Percentiles rank a stretch among this genome's conserved stretches.
These are phyloP conservation scores for Chrysaora quinquecirrha DNA, from an alignment of 30 jellyfish, hydroid and myxozoan genomes.

Conservation along the genomic window DNA sequence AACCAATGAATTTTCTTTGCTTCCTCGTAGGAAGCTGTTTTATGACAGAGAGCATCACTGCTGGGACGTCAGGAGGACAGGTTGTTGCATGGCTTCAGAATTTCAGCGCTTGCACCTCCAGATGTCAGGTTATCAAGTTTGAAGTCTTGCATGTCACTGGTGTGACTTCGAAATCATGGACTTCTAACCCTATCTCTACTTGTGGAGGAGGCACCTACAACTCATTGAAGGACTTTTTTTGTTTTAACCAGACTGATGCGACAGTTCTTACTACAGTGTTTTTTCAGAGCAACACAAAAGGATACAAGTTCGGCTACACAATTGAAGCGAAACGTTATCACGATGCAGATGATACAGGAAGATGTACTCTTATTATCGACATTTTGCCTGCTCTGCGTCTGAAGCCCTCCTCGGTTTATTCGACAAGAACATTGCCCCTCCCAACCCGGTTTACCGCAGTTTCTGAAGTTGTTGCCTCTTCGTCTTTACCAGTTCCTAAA, in stretches of 20 bases:
- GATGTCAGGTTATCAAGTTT: neutral
- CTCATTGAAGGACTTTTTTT: neutral
- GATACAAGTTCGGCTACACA: neutral
- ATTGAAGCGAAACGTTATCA: neutral
- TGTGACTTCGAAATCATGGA: too few relatives aligned
- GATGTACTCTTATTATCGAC: neutral
- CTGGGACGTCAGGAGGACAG: neutral
- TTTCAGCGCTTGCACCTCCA: neutral
- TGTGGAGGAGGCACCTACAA: neutral
- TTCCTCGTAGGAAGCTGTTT: neutral
- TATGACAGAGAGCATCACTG: neutral
- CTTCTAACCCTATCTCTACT: neutral
- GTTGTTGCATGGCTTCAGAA: neutral
- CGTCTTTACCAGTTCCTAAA: too few relatives aligned
- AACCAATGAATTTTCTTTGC: neutral
- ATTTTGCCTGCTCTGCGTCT: neutral
- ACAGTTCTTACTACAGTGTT: neutral
- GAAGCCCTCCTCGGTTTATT: too few relatives aligned
- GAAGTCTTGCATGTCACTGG: neutral
- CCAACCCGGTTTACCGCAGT: too few relatives aligned
- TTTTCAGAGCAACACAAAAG: neutral
- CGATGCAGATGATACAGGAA: neutral
- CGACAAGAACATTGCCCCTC: too few relatives aligned
- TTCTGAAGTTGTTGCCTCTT: too few relatives aligned
- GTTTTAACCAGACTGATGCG: neutral